Conservation (phyloP, 92 coral and sea anemone species). For the Zoanthus solanderi region DNA sequence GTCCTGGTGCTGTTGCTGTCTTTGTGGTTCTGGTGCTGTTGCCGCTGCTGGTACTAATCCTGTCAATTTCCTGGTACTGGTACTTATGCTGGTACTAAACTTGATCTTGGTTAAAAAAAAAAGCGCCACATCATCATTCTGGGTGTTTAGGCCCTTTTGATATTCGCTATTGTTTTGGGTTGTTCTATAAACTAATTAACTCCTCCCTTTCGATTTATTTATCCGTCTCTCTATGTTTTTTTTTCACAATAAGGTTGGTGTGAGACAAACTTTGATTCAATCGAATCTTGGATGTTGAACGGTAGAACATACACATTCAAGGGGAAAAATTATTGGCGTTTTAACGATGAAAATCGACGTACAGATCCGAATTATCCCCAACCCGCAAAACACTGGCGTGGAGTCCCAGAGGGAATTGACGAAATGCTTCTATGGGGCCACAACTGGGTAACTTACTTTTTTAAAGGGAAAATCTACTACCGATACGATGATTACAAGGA, state of each 20-base stretch:
- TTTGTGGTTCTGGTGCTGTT: not conserved
- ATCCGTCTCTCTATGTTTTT: too few species aligned
- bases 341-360: not conserved
- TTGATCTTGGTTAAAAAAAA: not conserved
- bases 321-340: constrained; percentile 9
- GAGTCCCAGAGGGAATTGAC: constrained; percentile 56
- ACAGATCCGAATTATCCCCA: constrained; percentile 51
- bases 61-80: not conserved
- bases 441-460: constrained; percentile 65
- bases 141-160: too few species aligned
- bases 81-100: not conserved
- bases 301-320: constrained; percentile 29
- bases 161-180: not conserved
- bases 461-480: constrained; percentile 64
- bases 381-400: constrained; percentile 37
- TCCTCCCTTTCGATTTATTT: not conserved
- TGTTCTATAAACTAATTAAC: not conserved
- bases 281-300: constrained; percentile 51
- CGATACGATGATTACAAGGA: constrained; percentile 35
- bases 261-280: constrained; percentile 36
- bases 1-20: not conserved
- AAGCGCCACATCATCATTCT: not conserved
- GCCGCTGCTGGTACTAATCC: not conserved
- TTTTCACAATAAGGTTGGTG: constrained; percentile 53
- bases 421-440: constrained; percentile 73